Conservation (phyloP, 2,113 vertebrate genomes). For the Nothobranchius furzeri region DNA sequence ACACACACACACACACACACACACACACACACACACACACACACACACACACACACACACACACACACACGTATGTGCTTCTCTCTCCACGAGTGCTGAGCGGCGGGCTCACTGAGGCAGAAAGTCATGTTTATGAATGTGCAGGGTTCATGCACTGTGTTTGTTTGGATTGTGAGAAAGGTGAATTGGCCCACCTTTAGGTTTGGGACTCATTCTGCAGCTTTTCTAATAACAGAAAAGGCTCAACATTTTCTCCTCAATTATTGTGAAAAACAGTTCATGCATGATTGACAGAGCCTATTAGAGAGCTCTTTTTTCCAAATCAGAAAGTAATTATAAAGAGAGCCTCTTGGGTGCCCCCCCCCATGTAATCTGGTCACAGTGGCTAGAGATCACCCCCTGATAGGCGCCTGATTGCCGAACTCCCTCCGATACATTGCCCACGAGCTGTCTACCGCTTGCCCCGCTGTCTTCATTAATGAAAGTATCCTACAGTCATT, state of each 20-base stretch:
- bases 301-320: constrained; percentile 71
- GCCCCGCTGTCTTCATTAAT: constrained; percentile 46
- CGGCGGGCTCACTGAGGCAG: constrained; percentile 28
- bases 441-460: constrained; percentile 33
- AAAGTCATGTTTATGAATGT: constrained; percentile 53
- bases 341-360: constrained; percentile 63
- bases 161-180: constrained; percentile 50
- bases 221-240: constrained; percentile 25
- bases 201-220: not conserved
- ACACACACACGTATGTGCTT: constrained; percentile 1
- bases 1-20: constrained; percentile 5
- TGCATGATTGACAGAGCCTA: constrained; percentile 73
- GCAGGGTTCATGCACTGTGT: constrained; percentile 26
- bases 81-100: constrained; percentile 8
- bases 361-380: constrained; percentile 71
- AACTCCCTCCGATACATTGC: constrained; percentile 37
- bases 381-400: constrained; percentile 65
- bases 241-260: constrained; percentile 40
- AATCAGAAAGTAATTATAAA: constrained; percentile 77
- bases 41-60: constrained; percentile 1
- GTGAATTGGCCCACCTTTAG: constrained; percentile 42
- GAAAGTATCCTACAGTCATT: constrained; percentile 30
- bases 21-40: not conserved
- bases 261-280: constrained; percentile 41
- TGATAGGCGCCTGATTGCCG: constrained; percentile 66